Conservation (phyloP, 2,113 vertebrate species). For the Pandion haliaetus region DNA sequence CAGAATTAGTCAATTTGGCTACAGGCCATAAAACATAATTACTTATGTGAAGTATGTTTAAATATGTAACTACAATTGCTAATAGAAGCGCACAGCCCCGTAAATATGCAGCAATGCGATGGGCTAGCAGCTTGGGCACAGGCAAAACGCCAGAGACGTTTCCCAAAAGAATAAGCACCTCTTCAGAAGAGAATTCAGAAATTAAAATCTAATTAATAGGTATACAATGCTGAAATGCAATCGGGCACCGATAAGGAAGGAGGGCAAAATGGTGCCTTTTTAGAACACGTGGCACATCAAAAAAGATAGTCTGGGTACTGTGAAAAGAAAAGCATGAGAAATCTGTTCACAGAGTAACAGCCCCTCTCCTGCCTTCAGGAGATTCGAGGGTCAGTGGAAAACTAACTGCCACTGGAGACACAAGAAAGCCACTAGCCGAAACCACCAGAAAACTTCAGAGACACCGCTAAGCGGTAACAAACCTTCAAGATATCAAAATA, state of each 20-base stretch:
- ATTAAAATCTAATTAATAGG: neutral
- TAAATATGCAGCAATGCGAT: neutral
- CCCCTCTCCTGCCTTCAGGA: neutral
- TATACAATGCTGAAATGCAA: neutral
- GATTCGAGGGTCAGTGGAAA: neutral
- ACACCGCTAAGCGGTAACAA: neutral
- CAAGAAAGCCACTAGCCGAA: neutral
- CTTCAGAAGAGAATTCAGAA: conserved; percentile 10
- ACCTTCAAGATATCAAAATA: conserved; percentile 15
- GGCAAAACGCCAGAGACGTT: neutral
- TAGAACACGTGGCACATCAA: neutral
- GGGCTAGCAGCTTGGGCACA: conserved; percentile 21
- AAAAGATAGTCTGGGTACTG: neutral
- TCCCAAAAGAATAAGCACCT: conserved; percentile 46
- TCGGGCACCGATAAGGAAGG: neutral
- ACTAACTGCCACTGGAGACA: neutral
- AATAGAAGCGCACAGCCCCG: conserved; percentile 17
- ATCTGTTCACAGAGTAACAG: neutral
- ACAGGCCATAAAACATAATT: conserved; percentile 65
- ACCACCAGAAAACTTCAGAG: neutral
- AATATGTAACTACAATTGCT: conserved; percentile 63
- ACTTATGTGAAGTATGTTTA: conserved; percentile 63
- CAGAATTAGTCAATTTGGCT: conserved; percentile 64
- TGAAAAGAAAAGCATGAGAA: neutral
- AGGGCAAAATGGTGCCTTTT: neutral